These are phyloP conservation scores for Polietes domitor DNA, from an alignment of 2,888 invertebrate species.

Conservation along the genomic window DNA sequence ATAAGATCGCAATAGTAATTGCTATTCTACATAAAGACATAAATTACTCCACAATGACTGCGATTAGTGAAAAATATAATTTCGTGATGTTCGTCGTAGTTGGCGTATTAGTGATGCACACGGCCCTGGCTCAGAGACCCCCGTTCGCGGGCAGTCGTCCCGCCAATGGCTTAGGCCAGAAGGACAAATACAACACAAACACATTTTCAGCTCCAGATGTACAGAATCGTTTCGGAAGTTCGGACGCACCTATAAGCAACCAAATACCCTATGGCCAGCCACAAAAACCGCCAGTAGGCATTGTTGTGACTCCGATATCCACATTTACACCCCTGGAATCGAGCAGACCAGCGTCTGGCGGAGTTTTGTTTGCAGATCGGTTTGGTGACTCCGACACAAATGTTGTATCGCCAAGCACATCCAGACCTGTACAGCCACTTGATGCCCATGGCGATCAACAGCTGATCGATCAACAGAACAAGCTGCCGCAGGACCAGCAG, in stretches of 20 bases:
- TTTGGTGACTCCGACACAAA: slow-evolving; percentile 28
- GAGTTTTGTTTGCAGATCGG: slow-evolving; percentile 48
- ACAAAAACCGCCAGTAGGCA: slow-evolving; percentile 64
- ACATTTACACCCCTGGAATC: slow-evolving; percentile 26
- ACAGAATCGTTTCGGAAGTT: slow-evolving; percentile 82
- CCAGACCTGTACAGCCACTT: slow-evolving; percentile 81
- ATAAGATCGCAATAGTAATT: slow-evolving; percentile 31
- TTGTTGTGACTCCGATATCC: slow-evolving; percentile 59
- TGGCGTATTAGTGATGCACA: slow-evolving; percentile 37
- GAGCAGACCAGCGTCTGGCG: neutral
- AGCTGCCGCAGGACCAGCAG: slow-evolving; percentile 85
- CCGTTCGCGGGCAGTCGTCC: slow-evolving; percentile 84
- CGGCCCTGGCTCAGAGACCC: slow-evolving; percentile 82
- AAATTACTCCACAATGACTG: slow-evolving; percentile 31
- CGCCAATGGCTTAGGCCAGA: slow-evolving; percentile 83
- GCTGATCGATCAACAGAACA: slow-evolving; percentile 84
- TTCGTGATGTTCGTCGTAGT: slow-evolving; percentile 21
- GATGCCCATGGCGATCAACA: slow-evolving; percentile 86
- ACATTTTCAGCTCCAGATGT: slow-evolving; percentile 68
- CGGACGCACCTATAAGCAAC: slow-evolving; percentile 65
- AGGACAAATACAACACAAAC: slow-evolving; percentile 81
- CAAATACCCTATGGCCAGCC: slow-evolving; percentile 60
- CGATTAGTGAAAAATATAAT: slow-evolving; percentile 35
- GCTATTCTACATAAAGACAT: slow-evolving; percentile 17
- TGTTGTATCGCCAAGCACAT: slow-evolving; percentile 33